Percentiles rank a stretch among this genome's conserved stretches.
phyloP scores from a whole-genome alignment of 2,113 vertebrate genomes.

The Rallus limicola region DNA sequence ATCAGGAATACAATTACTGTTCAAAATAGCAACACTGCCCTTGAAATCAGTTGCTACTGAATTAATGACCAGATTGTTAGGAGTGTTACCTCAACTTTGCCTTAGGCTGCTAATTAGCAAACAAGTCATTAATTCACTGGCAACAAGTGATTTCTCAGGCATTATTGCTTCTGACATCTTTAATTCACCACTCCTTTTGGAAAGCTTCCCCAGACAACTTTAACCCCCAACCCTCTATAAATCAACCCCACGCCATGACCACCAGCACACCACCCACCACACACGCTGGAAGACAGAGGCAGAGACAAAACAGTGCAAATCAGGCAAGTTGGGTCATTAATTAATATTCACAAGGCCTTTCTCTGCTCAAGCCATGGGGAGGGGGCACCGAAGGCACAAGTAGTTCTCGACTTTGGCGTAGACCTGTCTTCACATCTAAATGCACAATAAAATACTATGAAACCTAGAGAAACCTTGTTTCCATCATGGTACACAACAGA shows the following conservation, averaged over 20 bases:
- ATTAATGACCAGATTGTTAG: slow-evolving; percentile 65
- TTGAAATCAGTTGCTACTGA: slow-evolving; percentile 62
- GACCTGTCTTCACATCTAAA: background rate
- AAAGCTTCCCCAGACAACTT: slow-evolving; percentile 35
- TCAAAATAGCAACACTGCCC: slow-evolving; percentile 62
- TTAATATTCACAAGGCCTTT: background rate
- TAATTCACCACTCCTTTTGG: slow-evolving; percentile 33
- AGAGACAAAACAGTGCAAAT: background rate
- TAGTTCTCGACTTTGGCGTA: background rate
- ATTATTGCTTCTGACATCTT: slow-evolving; percentile 54
- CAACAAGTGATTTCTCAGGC: slow-evolving; percentile 65
- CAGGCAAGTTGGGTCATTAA: background rate
- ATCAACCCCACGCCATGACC: background rate
- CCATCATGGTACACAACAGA: background rate
- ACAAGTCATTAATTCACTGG: slow-evolving; percentile 69
- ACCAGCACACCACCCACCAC: background rate
- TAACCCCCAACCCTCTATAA: background rate
- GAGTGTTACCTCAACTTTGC: slow-evolving; percentile 48
- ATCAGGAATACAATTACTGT: slow-evolving; percentile 46
- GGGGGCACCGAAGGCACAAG: background rate
- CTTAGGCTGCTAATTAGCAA: slow-evolving; percentile 69
- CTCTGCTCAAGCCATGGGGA: background rate
- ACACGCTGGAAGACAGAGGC: background rate
- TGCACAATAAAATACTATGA: background rate
- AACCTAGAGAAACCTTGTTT: background rate